Evolutionary conservation across 1,140 invertebrate species (phyloP).

Genomic region (Microplitis demolitor): DNA sequence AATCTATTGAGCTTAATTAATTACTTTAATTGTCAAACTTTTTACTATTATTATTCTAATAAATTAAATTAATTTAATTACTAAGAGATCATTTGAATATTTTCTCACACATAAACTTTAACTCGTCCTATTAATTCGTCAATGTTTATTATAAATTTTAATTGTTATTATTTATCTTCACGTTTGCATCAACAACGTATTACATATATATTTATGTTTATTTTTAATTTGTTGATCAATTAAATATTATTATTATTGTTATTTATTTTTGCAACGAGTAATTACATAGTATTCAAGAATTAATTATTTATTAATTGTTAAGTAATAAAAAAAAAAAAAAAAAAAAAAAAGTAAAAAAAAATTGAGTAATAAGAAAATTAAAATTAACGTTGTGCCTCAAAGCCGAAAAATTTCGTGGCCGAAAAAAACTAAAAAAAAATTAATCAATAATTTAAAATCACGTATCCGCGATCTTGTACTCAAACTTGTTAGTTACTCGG

Average conservation of each 20-base stretch:
- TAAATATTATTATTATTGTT: too few relatives aligned
- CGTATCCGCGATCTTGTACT: not conserved
- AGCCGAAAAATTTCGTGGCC: constrained; percentile 10
- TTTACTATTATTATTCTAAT: too few relatives aligned
- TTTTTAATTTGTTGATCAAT: not conserved
- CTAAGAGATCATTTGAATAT: too few relatives aligned
- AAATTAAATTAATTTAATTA: too few relatives aligned
- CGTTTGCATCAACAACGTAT: not conserved
- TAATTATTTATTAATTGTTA: not conserved
- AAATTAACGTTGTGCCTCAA: constrained; percentile 1
- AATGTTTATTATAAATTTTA: too few relatives aligned
- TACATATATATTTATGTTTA: not conserved
- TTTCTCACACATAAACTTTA: too few relatives aligned
- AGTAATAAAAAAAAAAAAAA: not conserved
- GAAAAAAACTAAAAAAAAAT: not conserved
- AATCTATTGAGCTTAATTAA: too few relatives aligned
- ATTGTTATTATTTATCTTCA: too few relatives aligned
- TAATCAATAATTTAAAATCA: not conserved
- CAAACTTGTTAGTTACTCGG: not conserved
- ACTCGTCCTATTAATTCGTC: too few relatives aligned
- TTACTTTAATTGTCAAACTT: too few relatives aligned
- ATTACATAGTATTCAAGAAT: too few relatives aligned
- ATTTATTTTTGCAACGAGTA: too few relatives aligned
- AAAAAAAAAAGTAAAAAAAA: not conserved
- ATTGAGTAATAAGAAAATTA: not conserved